Conservation (phyloP, 2,888 invertebrate species). For the Augiades crinisus region DNA sequence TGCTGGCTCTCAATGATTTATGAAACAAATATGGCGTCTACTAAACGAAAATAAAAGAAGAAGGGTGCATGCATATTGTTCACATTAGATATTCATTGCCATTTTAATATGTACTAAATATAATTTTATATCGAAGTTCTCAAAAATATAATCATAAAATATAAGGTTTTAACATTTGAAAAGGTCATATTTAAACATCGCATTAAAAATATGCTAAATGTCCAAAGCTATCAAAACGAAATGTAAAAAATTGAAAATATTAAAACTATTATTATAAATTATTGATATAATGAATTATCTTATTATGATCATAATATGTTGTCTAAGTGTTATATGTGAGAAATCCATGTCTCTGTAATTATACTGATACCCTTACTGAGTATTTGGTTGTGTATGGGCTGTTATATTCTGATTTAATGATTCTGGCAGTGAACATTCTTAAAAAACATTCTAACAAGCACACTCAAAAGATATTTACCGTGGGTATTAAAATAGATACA, state of each 20-base stretch:
- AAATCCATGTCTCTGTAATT: background rate
- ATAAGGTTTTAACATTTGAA: no score
- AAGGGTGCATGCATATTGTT: background rate
- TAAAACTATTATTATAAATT: no score
- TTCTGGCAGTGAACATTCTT: constrained; percentile 14
- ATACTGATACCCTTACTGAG: background rate
- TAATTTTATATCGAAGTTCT: no score
- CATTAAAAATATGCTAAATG: no score
- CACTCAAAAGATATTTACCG: constrained; percentile 17
- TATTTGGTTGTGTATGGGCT: background rate
- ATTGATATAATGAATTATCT: no score
- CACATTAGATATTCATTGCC: background rate
- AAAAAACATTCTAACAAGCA: constrained; percentile 4
- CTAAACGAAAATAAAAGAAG: background rate
- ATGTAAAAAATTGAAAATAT: no score
- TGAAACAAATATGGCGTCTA: constrained; percentile 4
- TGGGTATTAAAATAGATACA: constrained; percentile 3
- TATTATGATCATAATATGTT: no score
- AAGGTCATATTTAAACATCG: no score
- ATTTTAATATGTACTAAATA: background rate
- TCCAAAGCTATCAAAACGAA: no score
- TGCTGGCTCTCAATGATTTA: constrained; percentile 27
- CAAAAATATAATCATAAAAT: no score
- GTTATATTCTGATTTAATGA: background rate
- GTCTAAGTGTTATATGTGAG: no score